A percentile compares a stretch with the other conserved stretches of the same genome.
Conservation (phyloP, 2,797 vertebrate species). For the Nannoperca australis region DNA sequence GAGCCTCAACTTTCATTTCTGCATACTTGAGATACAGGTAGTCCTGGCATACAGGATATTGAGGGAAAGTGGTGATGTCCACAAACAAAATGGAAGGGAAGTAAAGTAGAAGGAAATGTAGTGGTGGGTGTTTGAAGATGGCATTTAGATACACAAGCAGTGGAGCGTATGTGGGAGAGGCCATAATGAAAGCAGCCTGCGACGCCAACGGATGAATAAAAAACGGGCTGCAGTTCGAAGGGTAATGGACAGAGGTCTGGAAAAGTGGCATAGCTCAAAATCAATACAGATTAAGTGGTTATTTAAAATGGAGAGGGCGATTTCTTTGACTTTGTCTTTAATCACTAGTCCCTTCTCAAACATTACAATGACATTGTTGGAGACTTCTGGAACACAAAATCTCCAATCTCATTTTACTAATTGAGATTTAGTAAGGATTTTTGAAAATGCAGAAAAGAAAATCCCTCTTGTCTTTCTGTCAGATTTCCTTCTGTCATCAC, state of each 20-base stretch:
- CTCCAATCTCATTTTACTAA: neutral
- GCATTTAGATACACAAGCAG: constrained; percentile 64
- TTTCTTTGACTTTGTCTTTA: constrained; percentile 76
- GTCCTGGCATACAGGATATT: constrained; percentile 68
- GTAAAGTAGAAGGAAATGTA: constrained; percentile 66
- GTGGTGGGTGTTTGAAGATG: constrained; percentile 61
- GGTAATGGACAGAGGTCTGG: constrained; percentile 65
- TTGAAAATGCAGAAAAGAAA: constrained; percentile 13
- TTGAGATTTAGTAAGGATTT: constrained; percentile 30
- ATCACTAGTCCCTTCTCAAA: constrained; percentile 61
- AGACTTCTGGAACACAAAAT: constrained; percentile 39
- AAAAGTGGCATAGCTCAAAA: constrained; percentile 72
- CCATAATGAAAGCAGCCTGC: constrained; percentile 74
- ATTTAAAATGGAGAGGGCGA: constrained; percentile 70
- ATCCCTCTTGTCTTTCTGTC: neutral
- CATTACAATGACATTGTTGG: constrained; percentile 57
- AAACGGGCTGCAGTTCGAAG: constrained; percentile 58
- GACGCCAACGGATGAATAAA: constrained; percentile 65
- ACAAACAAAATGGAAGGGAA: constrained; percentile 70
- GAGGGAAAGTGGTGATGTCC: constrained; percentile 55
- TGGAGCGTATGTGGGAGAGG: constrained; percentile 41
- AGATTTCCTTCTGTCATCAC: neutral
- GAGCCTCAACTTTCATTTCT: constrained; percentile 78
- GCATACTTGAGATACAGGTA: constrained; percentile 77
- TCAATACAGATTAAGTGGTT: constrained; percentile 81